These are phyloP conservation scores for Lophochroa leadbeateri DNA, from an alignment of 2,113 vertebrate species.

Conservation along the genomic window DNA sequence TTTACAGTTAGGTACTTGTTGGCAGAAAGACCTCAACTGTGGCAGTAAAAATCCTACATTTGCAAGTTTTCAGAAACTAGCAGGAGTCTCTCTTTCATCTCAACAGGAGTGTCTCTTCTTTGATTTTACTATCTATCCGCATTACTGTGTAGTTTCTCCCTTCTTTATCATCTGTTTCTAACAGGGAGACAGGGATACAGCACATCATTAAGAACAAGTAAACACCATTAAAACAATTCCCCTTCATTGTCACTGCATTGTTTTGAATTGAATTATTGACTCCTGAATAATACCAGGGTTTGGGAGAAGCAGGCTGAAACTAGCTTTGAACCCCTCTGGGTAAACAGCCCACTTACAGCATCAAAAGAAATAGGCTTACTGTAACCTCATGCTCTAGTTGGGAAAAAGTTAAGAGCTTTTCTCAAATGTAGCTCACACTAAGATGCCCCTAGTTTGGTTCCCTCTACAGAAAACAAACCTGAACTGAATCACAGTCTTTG, in stretches of 20 bases:
- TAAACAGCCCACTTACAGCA: not conserved
- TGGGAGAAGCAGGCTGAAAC: not conserved
- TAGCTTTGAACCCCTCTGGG: not conserved
- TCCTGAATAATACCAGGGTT: constrained; percentile 4
- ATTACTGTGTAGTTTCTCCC: not conserved
- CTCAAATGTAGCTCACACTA: not conserved
- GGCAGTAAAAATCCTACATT: not conserved
- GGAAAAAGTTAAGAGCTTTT: not conserved
- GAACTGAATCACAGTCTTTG: not conserved
- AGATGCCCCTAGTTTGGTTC: not conserved
- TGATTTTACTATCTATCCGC: constrained; percentile 33
- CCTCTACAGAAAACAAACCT: not conserved
- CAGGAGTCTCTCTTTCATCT: constrained; percentile 29
- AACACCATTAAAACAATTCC: not conserved
- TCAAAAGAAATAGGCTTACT: not conserved
- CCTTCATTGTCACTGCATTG: not conserved
- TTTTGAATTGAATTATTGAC: constrained; percentile 30
- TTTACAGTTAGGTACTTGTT: not conserved
- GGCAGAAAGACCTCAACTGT: not conserved
- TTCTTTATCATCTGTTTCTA: not conserved
- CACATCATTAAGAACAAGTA: constrained; percentile 27
- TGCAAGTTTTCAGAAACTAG: constrained; percentile 6
- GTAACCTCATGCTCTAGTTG: not conserved
- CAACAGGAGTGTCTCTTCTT: not conserved
- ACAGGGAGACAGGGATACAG: not conserved